Conservation (phyloP, 2,113 vertebrate genomes). For the Pedetes capensis region DNA sequence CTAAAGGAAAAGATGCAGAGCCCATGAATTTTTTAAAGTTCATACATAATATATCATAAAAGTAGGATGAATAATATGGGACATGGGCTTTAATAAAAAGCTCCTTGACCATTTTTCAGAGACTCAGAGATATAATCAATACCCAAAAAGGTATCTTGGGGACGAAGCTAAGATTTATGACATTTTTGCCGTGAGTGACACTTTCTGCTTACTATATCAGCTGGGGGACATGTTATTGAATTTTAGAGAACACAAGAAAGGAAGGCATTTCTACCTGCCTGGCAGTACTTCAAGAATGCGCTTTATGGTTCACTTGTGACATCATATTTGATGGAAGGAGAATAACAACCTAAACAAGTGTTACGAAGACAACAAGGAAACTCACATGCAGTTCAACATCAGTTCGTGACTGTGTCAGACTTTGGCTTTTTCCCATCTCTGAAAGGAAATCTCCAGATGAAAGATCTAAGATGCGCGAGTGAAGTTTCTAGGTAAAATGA, state of each 20-base stretch:
- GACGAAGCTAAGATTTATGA: conserved; percentile 89
- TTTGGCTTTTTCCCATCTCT: conserved; percentile 85
- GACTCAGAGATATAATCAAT: conserved; percentile 91
- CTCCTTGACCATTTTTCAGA: conserved; percentile 88
- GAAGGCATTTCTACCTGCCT: conserved; percentile 83
- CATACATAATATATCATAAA: conserved; percentile 95
- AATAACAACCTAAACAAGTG: conserved; percentile 58
- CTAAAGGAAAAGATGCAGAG: conserved; percentile 75
- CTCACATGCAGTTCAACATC: conserved; percentile 87
- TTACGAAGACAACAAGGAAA: conserved; percentile 65
- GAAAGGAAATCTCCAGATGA: conserved; percentile 89
- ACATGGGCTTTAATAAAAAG: conserved; percentile 86
- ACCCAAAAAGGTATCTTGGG: conserved; percentile 86
- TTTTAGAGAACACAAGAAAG: conserved; percentile 82
- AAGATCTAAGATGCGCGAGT: conserved; percentile 89
- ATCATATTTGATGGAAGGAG: conserved; percentile 67
- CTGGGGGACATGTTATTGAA: conserved; percentile 82
- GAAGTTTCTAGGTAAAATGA: conserved; percentile 88
- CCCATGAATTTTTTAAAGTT: conserved; percentile 90
- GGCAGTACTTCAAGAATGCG: conserved; percentile 80
- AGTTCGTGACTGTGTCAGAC: conserved; percentile 80
- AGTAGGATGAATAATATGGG: conserved; percentile 87
- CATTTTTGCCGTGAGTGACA: conserved; percentile 86
- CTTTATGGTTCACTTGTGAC: conserved; percentile 71
- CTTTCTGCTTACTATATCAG: conserved; percentile 83